A percentile compares a stretch with the other conserved stretches of the same genome.
Evolutionary conservation across 2,797 vertebrate species (phyloP).

Genomic region (Tokudaia tokunoshimensis): DNA sequence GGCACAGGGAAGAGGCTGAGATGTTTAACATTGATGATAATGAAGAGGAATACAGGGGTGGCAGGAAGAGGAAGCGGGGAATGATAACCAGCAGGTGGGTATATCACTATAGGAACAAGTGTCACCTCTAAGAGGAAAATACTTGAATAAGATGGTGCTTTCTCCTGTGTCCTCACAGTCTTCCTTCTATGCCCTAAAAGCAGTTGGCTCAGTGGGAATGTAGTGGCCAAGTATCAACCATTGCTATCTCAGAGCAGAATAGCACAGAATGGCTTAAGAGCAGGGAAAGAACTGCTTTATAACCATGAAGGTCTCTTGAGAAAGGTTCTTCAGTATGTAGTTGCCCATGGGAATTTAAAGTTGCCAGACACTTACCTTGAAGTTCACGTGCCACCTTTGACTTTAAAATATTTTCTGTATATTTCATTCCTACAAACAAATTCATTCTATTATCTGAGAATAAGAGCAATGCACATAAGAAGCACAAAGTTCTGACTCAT

Average conservation of each 20-base stretch:
- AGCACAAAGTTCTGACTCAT: slow-evolving; percentile 20
- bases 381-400: slow-evolving; percentile 38
- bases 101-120: slow-evolving; percentile 19
- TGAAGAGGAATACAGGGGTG: not conserved
- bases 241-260: not conserved
- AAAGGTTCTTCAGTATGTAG: slow-evolving; percentile 33
- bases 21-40: slow-evolving; percentile 5
- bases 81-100: not conserved
- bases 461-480: slow-evolving; percentile 34
- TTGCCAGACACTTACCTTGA: slow-evolving; percentile 26
- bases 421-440: slow-evolving; percentile 27
- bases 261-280: not conserved
- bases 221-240: not conserved
- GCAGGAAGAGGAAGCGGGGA: not conserved
- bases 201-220: not conserved
- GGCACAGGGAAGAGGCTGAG: not conserved
- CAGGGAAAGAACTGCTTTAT: slow-evolving; percentile 30
- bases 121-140: slow-evolving; percentile 4
- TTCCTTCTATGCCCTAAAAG: not conserved
- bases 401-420: slow-evolving; percentile 54
- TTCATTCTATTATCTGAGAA: slow-evolving; percentile 58
- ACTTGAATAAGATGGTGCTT: not conserved
- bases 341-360: slow-evolving; percentile 52
- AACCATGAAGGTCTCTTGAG: slow-evolving; percentile 21
- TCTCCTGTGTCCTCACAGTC: not conserved